Conservation (phyloP, 2,797 vertebrate species). For the Anas georgica region DNA sequence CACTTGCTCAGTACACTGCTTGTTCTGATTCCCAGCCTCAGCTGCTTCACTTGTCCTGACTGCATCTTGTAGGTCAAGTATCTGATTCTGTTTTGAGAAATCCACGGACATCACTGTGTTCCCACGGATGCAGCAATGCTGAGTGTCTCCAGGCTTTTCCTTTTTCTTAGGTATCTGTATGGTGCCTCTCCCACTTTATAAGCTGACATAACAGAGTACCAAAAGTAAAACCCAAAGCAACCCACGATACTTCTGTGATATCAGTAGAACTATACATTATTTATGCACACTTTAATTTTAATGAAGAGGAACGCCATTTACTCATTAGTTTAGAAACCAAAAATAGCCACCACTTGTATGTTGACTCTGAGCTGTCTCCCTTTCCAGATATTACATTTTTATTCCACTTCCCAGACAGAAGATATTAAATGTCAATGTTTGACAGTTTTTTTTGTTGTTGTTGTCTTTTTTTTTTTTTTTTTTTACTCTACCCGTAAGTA, state of each 20-base stretch:
- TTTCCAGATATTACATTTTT: conserved; percentile 25
- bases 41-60: background rate
- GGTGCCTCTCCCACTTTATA: background rate
- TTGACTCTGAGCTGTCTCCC: conserved; percentile 35
- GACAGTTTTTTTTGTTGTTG: conserved; percentile 36
- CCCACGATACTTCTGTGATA: conserved; percentile 4
- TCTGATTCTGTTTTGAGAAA: background rate
- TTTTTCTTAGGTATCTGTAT: background rate
- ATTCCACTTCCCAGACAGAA: conserved; percentile 23
- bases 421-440: conserved; percentile 26
- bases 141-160: background rate
- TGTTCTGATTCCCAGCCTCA: background rate
- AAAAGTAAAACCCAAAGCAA: conserved; percentile 8
- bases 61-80: background rate
- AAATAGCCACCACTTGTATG: background rate
- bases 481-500: conserved; percentile 36
- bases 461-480: conserved; percentile 30
- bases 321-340: conserved; percentile 27
- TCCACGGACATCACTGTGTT: background rate
- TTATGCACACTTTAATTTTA: conserved; percentile 54
- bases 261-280: conserved; percentile 43
- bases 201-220: background rate
- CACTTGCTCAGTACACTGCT: background rate
- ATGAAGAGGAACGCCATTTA: conserved; percentile 16
- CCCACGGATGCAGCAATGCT: background rate